Base-by-base conservation (phyloP, 1,140 invertebrate species). In the Batillaria attramentaria region DNA sequence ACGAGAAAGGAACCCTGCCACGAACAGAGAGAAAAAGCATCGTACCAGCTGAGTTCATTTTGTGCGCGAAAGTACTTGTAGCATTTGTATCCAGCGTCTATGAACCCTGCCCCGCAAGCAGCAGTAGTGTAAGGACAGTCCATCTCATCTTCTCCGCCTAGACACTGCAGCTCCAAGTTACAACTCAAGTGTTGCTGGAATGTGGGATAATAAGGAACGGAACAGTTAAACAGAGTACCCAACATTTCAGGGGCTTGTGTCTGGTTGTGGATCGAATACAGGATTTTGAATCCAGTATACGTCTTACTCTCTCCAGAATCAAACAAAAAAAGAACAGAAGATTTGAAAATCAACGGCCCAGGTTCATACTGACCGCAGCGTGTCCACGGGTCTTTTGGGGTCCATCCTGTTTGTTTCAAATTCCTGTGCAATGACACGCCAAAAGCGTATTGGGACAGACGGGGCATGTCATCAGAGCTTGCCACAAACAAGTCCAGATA, bases 241-340 rank as follows among this genome's bases (percentile, higher is more conserved):
- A 75, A 3, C 35, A 41, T 41, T 39, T 41, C 2, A 3, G 73
- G 73, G 16, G 33, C 57, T 28, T 62, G 4, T 31, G 20, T 8
- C 3, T 42, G 31, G n/a, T 33, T 18, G 10, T 57, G 73, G 24
- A 75, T 28, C n/a, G 73, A 57, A 54, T 39, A 75, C 35, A 75
- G 31, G 54, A 75, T 65, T 37, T 75, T 75, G 37, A 75, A 75
- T 6, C 73, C 73, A 16, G 73, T 54, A n/a, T n/a, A n/a, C n/a
- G n/a, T n/a, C n/a, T n/a, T n/a, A n/a, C n/a, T n/a, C n/a, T n/a
- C n/a, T n/a, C n/a, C n/a, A n/a, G n/a, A n/a, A n/a, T n/a, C n/a
- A n/a, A n/a, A n/a, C n/a, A n/a, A n/a, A n/a, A n/a, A n/a, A n/a
- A n/a, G n/a, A n/a, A n/a, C n/a, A n/a, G n/a, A n/a, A n/a, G n/a